Percentiles rank a stretch among this genome's conserved stretches.
Conservation (phyloP, 2,888 invertebrate species). For the Deilephila porcellus region DNA sequence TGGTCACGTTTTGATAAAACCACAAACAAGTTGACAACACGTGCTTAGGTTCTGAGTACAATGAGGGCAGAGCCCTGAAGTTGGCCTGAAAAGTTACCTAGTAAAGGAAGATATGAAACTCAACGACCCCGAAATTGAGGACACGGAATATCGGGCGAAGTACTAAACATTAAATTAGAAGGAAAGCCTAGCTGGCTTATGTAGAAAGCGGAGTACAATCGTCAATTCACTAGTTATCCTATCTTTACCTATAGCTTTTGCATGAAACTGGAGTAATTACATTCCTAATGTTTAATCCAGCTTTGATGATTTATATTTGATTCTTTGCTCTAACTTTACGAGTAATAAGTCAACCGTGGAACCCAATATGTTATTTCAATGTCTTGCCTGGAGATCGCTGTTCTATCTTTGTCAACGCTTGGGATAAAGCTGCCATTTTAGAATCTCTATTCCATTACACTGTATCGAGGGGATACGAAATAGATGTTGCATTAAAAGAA, state of each 20-base stretch:
- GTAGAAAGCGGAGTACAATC: too few species aligned
- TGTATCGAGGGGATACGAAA: not conserved
- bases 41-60: too few species aligned
- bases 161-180: too few species aligned
- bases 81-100: too few species aligned
- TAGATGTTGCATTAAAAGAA: not conserved
- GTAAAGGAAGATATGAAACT: too few species aligned
- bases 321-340: not conserved
- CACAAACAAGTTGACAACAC: too few species aligned
- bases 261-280: not conserved
- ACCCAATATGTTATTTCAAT: conserved; percentile 13
- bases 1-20: too few species aligned
- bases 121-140: too few species aligned
- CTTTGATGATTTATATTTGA: not conserved
- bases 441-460: not conserved
- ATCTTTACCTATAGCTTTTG: not conserved
- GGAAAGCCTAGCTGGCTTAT: too few species aligned
- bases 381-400: not conserved
- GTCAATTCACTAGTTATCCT: too few species aligned
- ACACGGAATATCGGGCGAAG: too few species aligned
- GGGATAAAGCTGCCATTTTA: not conserved
- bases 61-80: too few species aligned
- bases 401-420: conserved; percentile 11
- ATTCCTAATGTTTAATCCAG: not conserved
- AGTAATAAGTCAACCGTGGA: not conserved